These are phyloP conservation scores for Aplidium turbinatum DNA, from an alignment of 23 tunicate genomes.

Conservation along the genomic window DNA sequence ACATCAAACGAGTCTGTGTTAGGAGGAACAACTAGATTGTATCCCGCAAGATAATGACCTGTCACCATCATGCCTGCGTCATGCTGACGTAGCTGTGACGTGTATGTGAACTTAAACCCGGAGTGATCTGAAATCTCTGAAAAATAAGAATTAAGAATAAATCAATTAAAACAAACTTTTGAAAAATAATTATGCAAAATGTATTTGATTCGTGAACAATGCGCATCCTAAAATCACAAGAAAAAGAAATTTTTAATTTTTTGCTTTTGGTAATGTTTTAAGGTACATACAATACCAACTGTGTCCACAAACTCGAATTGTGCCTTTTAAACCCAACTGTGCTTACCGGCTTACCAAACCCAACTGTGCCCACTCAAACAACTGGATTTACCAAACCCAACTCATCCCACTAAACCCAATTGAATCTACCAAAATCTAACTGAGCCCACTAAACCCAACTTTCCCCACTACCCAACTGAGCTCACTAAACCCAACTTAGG, in stretches of 20 bases:
- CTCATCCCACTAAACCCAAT: too few relatives aligned
- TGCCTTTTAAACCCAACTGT: too few relatives aligned
- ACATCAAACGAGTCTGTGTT: conserved; percentile 14
- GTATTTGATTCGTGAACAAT: background rate
- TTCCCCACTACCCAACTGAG: too few relatives aligned
- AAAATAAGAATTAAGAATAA: background rate
- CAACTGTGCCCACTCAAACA: too few relatives aligned
- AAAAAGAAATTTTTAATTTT: background rate
- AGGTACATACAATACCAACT: too few relatives aligned
- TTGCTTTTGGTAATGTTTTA: background rate
- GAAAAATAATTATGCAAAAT: background rate
- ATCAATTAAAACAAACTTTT: background rate
- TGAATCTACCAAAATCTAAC: too few relatives aligned
- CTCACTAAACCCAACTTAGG: too few relatives aligned
- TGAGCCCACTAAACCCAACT: too few relatives aligned
- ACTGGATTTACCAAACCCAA: too few relatives aligned
- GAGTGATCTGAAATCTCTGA: conserved; percentile 47
- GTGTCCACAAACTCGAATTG: too few relatives aligned
- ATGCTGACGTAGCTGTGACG: conserved; percentile 32
- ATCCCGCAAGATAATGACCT: conserved; percentile 24
- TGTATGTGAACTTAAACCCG: conserved; percentile 40
- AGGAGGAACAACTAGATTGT: conserved; percentile 52
- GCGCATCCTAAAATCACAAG: background rate
- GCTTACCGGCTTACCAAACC: too few relatives aligned
- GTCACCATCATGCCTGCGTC: conserved; percentile 38